A percentile compares a stretch with the other conserved stretches of the same genome.
Conservation (phyloP, 2,797 vertebrate genomes). For the Echiichthys vipera region DNA sequence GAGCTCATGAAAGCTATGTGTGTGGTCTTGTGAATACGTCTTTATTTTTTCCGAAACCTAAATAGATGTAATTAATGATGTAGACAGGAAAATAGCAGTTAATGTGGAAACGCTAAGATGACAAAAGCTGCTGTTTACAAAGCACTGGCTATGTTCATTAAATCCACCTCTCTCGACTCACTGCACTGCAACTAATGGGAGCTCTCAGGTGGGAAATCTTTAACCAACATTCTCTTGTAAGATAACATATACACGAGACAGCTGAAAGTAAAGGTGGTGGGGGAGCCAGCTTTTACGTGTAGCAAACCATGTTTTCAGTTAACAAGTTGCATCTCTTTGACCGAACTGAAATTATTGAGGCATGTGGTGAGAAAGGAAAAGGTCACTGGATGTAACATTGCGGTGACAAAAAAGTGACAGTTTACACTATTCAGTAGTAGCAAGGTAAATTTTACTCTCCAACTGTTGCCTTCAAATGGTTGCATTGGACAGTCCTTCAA, state of each 20-base stretch:
- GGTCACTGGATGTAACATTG: too few species aligned
- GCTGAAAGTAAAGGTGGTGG: too few species aligned
- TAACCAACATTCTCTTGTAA: neutral
- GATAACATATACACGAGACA: too few species aligned
- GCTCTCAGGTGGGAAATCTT: neutral
- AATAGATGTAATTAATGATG: neutral
- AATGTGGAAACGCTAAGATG: neutral
- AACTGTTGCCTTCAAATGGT: neutral
- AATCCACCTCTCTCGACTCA: neutral
- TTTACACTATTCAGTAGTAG: neutral
- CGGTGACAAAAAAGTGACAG: neutral
- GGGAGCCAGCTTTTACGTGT: neutral
- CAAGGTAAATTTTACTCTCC: neutral
- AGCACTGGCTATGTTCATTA: neutral
- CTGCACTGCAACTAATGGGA: neutral
- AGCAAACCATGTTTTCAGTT: neutral
- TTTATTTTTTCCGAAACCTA: neutral
- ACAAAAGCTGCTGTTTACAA: slow-evolving; percentile 5
- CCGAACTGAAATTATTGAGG: neutral
- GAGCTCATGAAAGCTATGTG: neutral
- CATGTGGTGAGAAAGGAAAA: neutral
- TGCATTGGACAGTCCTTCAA: too few species aligned
- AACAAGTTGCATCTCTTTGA: neutral
- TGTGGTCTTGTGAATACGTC: neutral
- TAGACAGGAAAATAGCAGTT: neutral